A percentile compares a stretch with the other conserved stretches of the same genome.
Evolutionary conservation across 1,140 invertebrate genomes (phyloP).

Genomic region (Pinna nobilis): DNA sequence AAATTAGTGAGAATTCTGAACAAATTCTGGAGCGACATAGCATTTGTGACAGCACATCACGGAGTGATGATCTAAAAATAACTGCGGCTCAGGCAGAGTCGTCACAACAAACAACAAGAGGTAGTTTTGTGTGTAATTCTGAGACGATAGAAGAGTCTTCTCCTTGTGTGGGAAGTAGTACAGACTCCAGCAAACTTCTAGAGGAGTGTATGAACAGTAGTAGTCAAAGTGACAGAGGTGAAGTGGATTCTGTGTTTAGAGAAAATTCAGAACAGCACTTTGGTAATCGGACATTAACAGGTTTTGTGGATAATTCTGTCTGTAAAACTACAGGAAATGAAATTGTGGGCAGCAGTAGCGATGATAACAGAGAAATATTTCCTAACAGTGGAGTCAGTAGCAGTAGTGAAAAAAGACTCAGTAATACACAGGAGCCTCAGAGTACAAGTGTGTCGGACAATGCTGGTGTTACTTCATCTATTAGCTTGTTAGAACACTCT

Average conservation of each 20-base stretch:
- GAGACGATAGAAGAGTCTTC: conserved; percentile 2
- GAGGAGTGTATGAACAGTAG: too few relatives aligned
- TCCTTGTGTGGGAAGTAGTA: conserved; percentile 40
- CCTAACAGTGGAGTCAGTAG: conserved; percentile 10
- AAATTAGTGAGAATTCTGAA: background rate
- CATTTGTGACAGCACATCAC: conserved; percentile 20
- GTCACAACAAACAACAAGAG: background rate
- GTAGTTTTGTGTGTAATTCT: conserved; percentile 9
- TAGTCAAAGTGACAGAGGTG: too few relatives aligned
- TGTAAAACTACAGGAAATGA: too few relatives aligned
- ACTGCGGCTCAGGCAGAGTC: background rate
- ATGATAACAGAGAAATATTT: background rate
- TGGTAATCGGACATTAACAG: too few relatives aligned
- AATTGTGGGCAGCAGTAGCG: conserved; percentile 38
- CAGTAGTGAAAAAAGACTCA: conserved; percentile 24
- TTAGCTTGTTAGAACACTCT: too few relatives aligned
- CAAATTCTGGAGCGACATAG: background rate
- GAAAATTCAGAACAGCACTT: too few relatives aligned
- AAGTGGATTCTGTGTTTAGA: too few relatives aligned
- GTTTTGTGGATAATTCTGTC: too few relatives aligned
- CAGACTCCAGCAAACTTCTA: too few relatives aligned
- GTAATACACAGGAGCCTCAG: conserved; percentile 17
- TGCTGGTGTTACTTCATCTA: background rate
- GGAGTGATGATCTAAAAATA: background rate
- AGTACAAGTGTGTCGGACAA: conserved; percentile 5